Conservation (phyloP, 2,888 invertebrate species). For the Torymus auratus region DNA sequence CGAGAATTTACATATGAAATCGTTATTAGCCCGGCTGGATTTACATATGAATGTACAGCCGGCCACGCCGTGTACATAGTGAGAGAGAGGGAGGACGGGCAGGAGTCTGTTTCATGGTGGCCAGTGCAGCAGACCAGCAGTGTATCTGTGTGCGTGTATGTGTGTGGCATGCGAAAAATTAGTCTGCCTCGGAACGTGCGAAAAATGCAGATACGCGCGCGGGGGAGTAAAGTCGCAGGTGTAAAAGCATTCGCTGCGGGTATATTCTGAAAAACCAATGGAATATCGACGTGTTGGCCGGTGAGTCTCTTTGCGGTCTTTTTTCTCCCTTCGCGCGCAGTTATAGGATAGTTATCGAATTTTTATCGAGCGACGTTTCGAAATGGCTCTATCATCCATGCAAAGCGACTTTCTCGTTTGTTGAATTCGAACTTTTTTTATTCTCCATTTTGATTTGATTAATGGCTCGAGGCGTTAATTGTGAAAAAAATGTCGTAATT, state of each 20-base stretch:
- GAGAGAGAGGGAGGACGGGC: too few species aligned
- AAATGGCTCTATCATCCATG: too few species aligned
- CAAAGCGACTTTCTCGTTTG: too few species aligned
- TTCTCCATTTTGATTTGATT: too few species aligned
- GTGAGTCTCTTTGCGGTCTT: too few species aligned
- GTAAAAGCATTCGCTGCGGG: constrained; percentile 1
- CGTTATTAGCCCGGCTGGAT: constrained; percentile 32
- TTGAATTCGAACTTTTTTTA: too few species aligned
- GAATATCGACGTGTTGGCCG: constrained; percentile 28
- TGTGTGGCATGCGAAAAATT: constrained; percentile 47
- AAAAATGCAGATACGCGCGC: constrained; percentile 49
- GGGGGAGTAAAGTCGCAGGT: constrained; percentile 15
- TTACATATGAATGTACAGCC: constrained; percentile 44
- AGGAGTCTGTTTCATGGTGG: constrained; percentile 12
- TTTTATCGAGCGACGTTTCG: too few species aligned
- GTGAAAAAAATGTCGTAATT: not conserved
- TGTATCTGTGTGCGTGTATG: not conserved
- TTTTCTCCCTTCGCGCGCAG: too few species aligned
- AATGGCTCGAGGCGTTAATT: not conserved
- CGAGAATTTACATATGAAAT: constrained; percentile 63
- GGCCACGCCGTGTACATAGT: not conserved
- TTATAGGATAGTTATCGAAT: too few species aligned
- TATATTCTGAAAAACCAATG: constrained; percentile 25
- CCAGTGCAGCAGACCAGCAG: not conserved
- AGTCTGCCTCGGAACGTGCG: constrained; percentile 47